phyloP scores from a whole-genome alignment of 1,140 invertebrate species.

The Drosophila sp. region DNA sequence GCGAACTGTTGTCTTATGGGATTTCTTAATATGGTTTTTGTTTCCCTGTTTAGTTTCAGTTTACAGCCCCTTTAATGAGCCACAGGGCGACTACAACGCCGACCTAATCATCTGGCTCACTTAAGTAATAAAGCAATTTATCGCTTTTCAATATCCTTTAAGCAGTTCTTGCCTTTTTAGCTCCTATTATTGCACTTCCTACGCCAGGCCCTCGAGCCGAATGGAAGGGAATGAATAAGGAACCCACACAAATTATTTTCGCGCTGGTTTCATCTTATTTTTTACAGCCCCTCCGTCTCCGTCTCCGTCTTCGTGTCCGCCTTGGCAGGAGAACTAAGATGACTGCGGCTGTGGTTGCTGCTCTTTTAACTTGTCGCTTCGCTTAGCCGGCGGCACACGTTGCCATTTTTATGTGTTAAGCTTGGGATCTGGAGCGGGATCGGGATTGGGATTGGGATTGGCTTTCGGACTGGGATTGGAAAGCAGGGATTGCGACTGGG shows the following conservation, averaged over 20 bases:
- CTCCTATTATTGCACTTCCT: conserved; percentile 47
- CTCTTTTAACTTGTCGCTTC: conserved; percentile 65
- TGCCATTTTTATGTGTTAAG: conserved; percentile 69
- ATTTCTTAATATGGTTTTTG: conserved; percentile 6
- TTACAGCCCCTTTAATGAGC: conserved; percentile 57
- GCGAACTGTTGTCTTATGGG: conserved; percentile 1
- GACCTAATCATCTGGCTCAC: conserved; percentile 74
- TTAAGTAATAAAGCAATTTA: conserved; percentile 83
- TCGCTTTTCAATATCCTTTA: conserved; percentile 79
- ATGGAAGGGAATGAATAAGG: conserved; percentile 35
- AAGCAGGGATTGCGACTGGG: conserved; percentile 26
- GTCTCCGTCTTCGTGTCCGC: too few species aligned
- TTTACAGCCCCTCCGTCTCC: conserved; percentile 41
- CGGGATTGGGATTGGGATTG: conserved; percentile 5
- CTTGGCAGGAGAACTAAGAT: conserved; percentile 11
- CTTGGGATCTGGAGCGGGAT: conserved; percentile 30
- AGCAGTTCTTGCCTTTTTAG: conserved; percentile 57
- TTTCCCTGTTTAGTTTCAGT: conserved; percentile 1
- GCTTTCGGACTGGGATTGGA: conserved; percentile 12
- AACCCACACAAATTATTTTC: conserved; percentile 77
- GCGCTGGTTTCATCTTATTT: conserved; percentile 60
- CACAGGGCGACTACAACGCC: conserved; percentile 36
- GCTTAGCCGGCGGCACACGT: conserved; percentile 73
- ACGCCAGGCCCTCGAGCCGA: conserved; percentile 25
- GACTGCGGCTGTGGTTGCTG: conserved; percentile 23